A percentile compares a stretch with the other conserved stretches of the same genome.
Conservation (phyloP, 2,113 vertebrate species). For the Rana temporaria region DNA sequence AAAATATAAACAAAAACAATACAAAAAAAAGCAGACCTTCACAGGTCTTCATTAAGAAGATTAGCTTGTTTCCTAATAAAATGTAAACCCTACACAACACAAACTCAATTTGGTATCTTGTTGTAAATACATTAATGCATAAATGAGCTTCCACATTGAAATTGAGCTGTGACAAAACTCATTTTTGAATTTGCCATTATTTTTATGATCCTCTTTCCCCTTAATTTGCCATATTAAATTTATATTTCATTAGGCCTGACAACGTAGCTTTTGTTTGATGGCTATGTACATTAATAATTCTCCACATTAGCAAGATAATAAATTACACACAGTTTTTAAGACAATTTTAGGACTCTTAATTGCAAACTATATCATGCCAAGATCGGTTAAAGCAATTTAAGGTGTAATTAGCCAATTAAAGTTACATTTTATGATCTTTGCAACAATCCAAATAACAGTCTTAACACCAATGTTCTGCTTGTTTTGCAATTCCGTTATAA, state of each 20-base stretch:
- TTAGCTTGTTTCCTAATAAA: too few species aligned
- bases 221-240: slow-evolving; percentile 22
- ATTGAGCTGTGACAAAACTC: background rate
- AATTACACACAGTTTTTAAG: slow-evolving; percentile 26
- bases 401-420: slow-evolving; percentile 51
- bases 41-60: too few species aligned
- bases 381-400: slow-evolving; percentile 47
- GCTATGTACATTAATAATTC: slow-evolving; percentile 34
- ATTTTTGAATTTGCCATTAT: slow-evolving; percentile 10
- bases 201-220: background rate
- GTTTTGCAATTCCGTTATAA: slow-evolving; percentile 34
- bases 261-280: slow-evolving; percentile 18
- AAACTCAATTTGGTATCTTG: too few species aligned
- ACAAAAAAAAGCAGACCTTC: too few species aligned
- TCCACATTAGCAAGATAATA: slow-evolving; percentile 34
- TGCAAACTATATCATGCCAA: slow-evolving; percentile 42
- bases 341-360: slow-evolving; percentile 45
- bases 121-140: background rate
- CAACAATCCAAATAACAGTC: slow-evolving; percentile 36
- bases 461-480: slow-evolving; percentile 30
- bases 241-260: slow-evolving; percentile 7
- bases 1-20: too few species aligned
- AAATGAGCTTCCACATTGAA: background rate
- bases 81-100: too few species aligned
- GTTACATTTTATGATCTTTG: slow-evolving; percentile 38